Base-by-base conservation (phyloP, 2,113 vertebrate genomes). In the Odontesthes bonariensis region DNA sequence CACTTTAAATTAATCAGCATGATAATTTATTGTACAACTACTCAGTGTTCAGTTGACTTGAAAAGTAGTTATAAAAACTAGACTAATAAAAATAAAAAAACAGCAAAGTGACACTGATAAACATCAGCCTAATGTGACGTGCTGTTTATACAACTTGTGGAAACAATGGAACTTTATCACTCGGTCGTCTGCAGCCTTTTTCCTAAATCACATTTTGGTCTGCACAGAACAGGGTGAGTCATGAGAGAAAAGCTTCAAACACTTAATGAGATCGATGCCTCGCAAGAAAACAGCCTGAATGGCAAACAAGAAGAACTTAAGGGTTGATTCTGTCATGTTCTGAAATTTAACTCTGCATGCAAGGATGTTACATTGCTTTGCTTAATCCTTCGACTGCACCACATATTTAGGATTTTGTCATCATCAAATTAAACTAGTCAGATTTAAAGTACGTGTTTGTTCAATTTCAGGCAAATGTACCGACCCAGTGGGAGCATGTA, bases 181-280 rank as follows among this genome's bases (percentile, higher is more conserved):
- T 75, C 20, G 13, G 71, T 77, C 20, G n/a, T 87, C 79, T 83
- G 64, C 42, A 1, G 66, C 71, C 68, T 59, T 78, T 65, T 77
- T 73, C 75, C 73, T 63, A 84, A 89, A 90, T 89, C 55, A 52
- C 77, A 89, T 77, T 84, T 86, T 83, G 65, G 62, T 55, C 33
- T 42, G 84, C 73, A 83, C 23, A 27, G 65, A 86, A 65, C 22
- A 57, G 65, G 69, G 63, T 90, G 85, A 74, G 78, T 86, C 77
- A 87, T 78, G 58, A 70, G 56, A 70, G 1, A 47, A 73, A 82
- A 54, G 22, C 73, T 54, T 80, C 49, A 60, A 82, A 74, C 64
- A 66, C 71, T 76, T 42, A 61, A 81, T 32, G 19, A 77, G 81
- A 88, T 80, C 68, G 71, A 85, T 87, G 84, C 31, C 62, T 58